Conservation (phyloP, 2,797 vertebrate species). For the Coendou prehensilis region DNA sequence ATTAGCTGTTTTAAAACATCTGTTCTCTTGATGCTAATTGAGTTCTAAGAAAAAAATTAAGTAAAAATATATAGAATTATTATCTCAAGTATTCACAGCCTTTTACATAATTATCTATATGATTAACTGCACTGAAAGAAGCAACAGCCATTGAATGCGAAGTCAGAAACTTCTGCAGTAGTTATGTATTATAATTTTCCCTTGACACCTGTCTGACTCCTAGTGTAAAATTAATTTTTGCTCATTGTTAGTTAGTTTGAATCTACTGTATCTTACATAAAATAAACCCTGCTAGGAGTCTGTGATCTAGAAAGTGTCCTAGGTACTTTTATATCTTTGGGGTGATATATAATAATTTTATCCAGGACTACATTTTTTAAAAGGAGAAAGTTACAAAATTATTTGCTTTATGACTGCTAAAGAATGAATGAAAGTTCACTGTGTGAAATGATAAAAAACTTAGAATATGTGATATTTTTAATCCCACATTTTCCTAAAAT, state of each 20-base stretch:
- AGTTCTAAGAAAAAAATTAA: conserved; percentile 48
- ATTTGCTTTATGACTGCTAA: not conserved
- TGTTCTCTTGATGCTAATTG: conserved; percentile 25
- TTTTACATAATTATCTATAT: conserved; percentile 5
- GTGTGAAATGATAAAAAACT: not conserved
- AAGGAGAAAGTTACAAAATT: conserved; percentile 29
- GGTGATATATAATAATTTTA: conserved; percentile 18
- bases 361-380: not conserved
- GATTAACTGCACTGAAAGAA: not conserved
- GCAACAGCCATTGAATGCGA: not conserved
- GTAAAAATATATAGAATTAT: not conserved
- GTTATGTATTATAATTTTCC: conserved; percentile 16
- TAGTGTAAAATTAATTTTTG: conserved; percentile 3
- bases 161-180: not conserved
- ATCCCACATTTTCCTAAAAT: not conserved
- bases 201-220: conserved; percentile 1
- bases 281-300: conserved; percentile 5
- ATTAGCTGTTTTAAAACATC: conserved; percentile 10
- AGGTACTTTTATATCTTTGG: not conserved
- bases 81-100: conserved; percentile 5
- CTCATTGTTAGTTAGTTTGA: conserved; percentile 49
- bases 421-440: not conserved
- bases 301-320: conserved; percentile 31
- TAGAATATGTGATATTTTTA: conserved; percentile 5
- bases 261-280: conserved; percentile 32